Evolutionary conservation across 2,888 invertebrate genomes (phyloP), one percentile per base, ranked within the genome.

Genomic region (Dryocosmus kuriphilus): DNA sequence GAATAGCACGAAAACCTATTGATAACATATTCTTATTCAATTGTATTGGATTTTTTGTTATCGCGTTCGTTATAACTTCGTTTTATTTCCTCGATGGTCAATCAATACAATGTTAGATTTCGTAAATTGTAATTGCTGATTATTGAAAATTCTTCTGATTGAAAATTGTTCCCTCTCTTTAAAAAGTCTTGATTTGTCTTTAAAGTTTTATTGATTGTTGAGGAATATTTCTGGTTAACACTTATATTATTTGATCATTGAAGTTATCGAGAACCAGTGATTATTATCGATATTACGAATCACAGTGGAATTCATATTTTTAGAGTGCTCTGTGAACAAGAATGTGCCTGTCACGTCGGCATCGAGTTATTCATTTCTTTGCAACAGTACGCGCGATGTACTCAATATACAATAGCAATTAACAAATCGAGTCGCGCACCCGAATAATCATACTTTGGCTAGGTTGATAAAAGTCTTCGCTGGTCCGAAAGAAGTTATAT

Each of bases 401-500:
- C 51, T 51, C n/a, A 71, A 71, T 67, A 67, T 67, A 67, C 71
- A 71, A 71, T 71, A 51, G 51, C 55, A 71, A 32, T 71, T 55
- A 71, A 71, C 71, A 22, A 71, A 71, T 71, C 67, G 46, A 71
- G 67, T 71, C 46, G 46, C 30, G 51, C 67, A 71, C 30, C 46
- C 67, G 71, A 85, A 84, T 86, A 86, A 85, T 87, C 82, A 85
- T 87, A 87, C 83, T 88, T 87, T 85, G 85, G 85, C 88, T 88
- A 89, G 86, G 87, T 88, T 88, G 88, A 89, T 89, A 90, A 89
- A 90, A 89, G 87, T 90, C 88, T 90, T 89, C 88, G 89, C 90
- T 91, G 91, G 91, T 91, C 90, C 90, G 87, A 90, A 90, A 89
- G 89, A 91, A 90, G 90, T 90, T 85, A 85, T 83, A 88, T 88